Percentiles rank a stretch among this genome's conserved stretches.
Conservation (phyloP, 64 coral and sea anemone genomes). For the Pocillopora damicornis region DNA sequence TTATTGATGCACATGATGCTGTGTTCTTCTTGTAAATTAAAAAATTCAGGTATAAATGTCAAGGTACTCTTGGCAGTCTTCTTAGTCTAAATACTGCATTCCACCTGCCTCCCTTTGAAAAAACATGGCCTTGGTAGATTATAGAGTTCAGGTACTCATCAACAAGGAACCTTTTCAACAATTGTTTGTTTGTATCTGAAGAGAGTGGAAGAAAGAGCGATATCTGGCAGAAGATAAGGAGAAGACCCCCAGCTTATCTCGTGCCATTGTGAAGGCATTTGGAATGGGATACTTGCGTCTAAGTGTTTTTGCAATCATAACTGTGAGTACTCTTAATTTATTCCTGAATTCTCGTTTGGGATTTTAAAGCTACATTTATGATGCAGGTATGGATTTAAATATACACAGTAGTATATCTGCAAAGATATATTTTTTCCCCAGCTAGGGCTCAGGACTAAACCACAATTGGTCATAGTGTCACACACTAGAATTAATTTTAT, state of each 20-base stretch:
- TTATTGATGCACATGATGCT: too few species aligned
- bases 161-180: background rate
- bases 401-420: too few species aligned
- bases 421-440: too few species aligned
- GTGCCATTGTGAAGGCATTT: slow-evolving; percentile 68
- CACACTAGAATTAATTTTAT: too few species aligned
- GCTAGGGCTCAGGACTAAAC: too few species aligned
- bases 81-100: too few species aligned
- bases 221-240: slow-evolving; percentile 41
- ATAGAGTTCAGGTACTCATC: background rate
- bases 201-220: slow-evolving; percentile 75
- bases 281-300: slow-evolving; percentile 59
- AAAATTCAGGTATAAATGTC: too few species aligned
- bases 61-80: too few species aligned
- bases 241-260: slow-evolving; percentile 57
- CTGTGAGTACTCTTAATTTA: slow-evolving; percentile 41
- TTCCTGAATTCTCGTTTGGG: background rate
- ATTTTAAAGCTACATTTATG: background rate
- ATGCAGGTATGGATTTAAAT: background rate
- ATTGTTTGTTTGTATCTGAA: slow-evolving; percentile 3
- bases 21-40: too few species aligned
- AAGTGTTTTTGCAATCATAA: slow-evolving; percentile 54
- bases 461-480: too few species aligned
- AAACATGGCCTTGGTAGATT: background rate
- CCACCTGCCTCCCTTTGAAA: too few species aligned